phyloP scores from a whole-genome alignment of 1,140 invertebrate genomes.

The Panagrolaimus sp. region DNA sequence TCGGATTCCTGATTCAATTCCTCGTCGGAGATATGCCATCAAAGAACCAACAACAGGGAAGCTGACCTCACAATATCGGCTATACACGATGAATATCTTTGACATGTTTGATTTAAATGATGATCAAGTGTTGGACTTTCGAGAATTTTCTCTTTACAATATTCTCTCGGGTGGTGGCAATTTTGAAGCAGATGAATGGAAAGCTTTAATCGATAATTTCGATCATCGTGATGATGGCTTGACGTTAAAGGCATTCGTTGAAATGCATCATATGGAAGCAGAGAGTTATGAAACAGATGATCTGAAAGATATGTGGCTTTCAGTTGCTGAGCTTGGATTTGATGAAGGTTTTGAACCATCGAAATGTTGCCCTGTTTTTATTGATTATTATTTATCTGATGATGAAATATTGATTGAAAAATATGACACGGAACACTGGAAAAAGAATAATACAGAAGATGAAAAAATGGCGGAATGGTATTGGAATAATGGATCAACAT shows the following conservation, averaged over 20 bases:
- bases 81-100: constrained; percentile 5
- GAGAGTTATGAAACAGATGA: neutral
- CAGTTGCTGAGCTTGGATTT: neutral
- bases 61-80: neutral
- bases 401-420: neutral
- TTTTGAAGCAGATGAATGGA: neutral
- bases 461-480: neutral
- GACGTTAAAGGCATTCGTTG: neutral
- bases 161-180: neutral
- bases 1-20: neutral
- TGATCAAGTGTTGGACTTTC: neutral
- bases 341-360: neutral
- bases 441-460: neutral
- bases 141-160: neutral
- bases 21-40: neutral
- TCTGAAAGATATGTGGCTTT: neutral
- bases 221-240: neutral
- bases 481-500: neutral
- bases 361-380: neutral
- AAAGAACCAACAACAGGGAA: neutral
- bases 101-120: constrained; percentile 11
- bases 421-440: neutral
- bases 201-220: neutral
- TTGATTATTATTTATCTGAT: neutral
- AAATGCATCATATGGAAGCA: neutral